phyloP scores from a whole-genome alignment of 2,888 invertebrate species.

The Philaethria dido region DNA sequence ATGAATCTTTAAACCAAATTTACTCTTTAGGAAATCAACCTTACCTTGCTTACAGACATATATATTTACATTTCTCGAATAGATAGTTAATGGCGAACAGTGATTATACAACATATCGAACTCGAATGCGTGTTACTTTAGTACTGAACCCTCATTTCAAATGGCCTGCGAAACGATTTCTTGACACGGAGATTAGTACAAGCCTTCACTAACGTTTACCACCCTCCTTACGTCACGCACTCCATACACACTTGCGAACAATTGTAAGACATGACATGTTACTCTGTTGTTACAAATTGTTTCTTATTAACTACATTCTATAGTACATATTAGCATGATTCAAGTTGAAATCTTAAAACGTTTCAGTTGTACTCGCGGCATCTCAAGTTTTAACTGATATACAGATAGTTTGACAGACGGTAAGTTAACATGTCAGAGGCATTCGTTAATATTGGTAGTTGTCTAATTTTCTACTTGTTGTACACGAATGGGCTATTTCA shows the following conservation, averaged over 20 bases:
- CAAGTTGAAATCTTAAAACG: slow-evolving; percentile 22
- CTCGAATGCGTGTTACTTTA: slow-evolving; percentile 78
- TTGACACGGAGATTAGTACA: slow-evolving; percentile 84
- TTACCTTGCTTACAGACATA: not conserved
- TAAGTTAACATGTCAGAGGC: slow-evolving; percentile 81
- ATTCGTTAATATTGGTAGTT: slow-evolving; percentile 67
- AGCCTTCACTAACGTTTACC: slow-evolving; percentile 80
- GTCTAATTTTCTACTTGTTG: slow-evolving; percentile 64
- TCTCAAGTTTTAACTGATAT: slow-evolving; percentile 57
- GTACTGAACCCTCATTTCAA: slow-evolving; percentile 75
- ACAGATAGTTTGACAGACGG: slow-evolving; percentile 80
- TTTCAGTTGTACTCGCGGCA: slow-evolving; percentile 24
- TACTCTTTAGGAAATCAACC: not conserved
- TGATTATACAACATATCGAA: slow-evolving; percentile 76
- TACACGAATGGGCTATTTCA: slow-evolving; percentile 38
- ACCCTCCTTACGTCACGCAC: slow-evolving; percentile 84
- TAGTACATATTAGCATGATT: slow-evolving; percentile 56
- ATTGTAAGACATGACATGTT: slow-evolving; percentile 65
- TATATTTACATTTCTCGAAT: slow-evolving; percentile 45
- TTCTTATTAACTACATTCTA: slow-evolving; percentile 47
- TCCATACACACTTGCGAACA: slow-evolving; percentile 59
- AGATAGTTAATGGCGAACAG: slow-evolving; percentile 66
- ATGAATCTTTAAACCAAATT: not conserved
- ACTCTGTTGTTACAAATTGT: slow-evolving; percentile 45
- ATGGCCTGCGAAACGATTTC: slow-evolving; percentile 84